phyloP scores from a whole-genome alignment of 1,140 invertebrate genomes.

The Riptortus pedestris region DNA sequence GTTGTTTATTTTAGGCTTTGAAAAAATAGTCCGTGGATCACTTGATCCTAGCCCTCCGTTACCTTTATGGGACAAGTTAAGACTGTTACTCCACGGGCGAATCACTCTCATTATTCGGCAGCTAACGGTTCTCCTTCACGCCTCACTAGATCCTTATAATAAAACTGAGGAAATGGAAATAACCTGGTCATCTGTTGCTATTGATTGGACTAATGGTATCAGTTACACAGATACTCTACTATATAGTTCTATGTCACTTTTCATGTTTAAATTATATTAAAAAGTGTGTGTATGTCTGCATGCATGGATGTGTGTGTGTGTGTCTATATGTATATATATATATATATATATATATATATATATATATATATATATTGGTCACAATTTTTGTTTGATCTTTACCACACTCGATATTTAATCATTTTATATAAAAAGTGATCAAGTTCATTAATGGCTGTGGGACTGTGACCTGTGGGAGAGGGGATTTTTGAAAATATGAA shows the following conservation, averaged over 20 bases:
- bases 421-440: no score
- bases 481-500: no score
- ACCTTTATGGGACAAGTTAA: constrained; percentile 96
- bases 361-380: no score
- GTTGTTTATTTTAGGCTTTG: constrained; percentile 49
- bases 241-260: no score
- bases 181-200: constrained; percentile 79
- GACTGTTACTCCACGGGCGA: constrained; percentile 83
- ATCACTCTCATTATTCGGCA: constrained; percentile 76
- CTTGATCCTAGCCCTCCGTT: constrained; percentile 86
- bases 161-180: constrained; percentile 98
- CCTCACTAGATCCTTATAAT: constrained; percentile 94
- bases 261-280: no score
- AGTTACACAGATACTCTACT: constrained; percentile 18
- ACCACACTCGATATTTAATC: no score
- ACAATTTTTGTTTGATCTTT: no score
- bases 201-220: constrained; percentile 91
- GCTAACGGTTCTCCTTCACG: constrained; percentile 80
- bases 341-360: no score
- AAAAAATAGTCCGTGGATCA: constrained; percentile 74
- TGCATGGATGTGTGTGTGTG: no score
- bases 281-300: no score
- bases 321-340: neutral
- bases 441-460: no score
- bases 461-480: no score